phyloP scores from a whole-genome alignment of 2,113 vertebrate species.

The Orycteropus afer region DNA sequence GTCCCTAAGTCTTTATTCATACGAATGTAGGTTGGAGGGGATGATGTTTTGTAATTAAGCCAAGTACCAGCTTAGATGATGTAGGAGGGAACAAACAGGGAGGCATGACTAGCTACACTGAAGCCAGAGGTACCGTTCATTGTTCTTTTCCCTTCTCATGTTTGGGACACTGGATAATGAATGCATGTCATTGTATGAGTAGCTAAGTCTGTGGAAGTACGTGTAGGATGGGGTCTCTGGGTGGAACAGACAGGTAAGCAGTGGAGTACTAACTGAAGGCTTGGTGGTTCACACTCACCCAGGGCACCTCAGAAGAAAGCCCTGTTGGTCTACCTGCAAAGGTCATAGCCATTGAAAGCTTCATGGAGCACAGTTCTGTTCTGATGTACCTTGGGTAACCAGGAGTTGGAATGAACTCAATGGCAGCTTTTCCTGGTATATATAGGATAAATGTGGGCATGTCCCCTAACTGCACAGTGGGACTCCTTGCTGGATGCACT shows the following conservation, averaged over 20 bases:
- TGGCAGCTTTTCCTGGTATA: neutral
- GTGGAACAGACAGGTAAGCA: too few species aligned
- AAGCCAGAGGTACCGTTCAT: neutral
- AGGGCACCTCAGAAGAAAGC: too few species aligned
- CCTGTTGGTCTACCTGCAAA: too few species aligned
- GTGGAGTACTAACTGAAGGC: too few species aligned
- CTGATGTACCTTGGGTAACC: too few species aligned
- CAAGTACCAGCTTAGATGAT: neutral
- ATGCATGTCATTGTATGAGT: too few species aligned
- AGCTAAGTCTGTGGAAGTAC: neutral
- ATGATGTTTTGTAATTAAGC: neutral
- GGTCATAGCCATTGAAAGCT: too few species aligned
- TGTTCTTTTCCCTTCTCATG: neutral
- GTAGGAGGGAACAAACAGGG: neutral
- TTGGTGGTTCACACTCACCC: too few species aligned
- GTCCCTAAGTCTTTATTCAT: neutral
- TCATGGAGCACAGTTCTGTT: too few species aligned
- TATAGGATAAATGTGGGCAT: neutral
- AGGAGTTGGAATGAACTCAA: too few species aligned
- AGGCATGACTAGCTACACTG: neutral
- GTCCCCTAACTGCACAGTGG: fast-evolving
- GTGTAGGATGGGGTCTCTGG: too few species aligned
- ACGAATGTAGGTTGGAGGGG: neutral
- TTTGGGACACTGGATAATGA: neutral
- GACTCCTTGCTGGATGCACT: neutral